phyloP scores from a whole-genome alignment of 2,888 invertebrate species.

The Erebia ligea region DNA sequence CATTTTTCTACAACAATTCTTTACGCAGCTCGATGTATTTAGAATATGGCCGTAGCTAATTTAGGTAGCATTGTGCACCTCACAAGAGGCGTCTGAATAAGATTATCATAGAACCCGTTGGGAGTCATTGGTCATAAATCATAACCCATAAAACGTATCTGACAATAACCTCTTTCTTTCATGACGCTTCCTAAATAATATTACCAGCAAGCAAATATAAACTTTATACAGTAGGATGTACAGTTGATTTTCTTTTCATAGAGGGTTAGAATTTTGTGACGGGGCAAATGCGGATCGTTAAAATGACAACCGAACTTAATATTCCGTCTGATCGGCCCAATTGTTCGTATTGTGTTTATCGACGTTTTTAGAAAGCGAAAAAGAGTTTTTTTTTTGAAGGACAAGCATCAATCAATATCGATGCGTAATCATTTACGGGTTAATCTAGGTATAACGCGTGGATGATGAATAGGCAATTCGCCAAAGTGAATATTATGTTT shows the following conservation, averaged over 20 bases:
- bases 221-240: slow-evolving; percentile 42
- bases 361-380: slow-evolving; percentile 74
- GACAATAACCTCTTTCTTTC: slow-evolving; percentile 77
- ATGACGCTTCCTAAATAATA: slow-evolving; percentile 65
- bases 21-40: slow-evolving; percentile 42
- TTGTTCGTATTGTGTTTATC: slow-evolving; percentile 80
- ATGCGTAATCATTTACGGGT: slow-evolving; percentile 39
- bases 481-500: slow-evolving; percentile 44
- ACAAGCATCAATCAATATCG: slow-evolving; percentile 72
- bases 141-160: slow-evolving; percentile 81
- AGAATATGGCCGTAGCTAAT: slow-evolving; percentile 77
- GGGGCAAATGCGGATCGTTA: slow-evolving; percentile 68
- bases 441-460: slow-evolving; percentile 48
- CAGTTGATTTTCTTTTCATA: slow-evolving; percentile 43
- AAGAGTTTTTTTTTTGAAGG: slow-evolving; percentile 55
- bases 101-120: slow-evolving; percentile 82
- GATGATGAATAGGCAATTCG: slow-evolving; percentile 65
- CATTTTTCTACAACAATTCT: slow-evolving; percentile 16
- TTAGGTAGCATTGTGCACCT: slow-evolving; percentile 82
- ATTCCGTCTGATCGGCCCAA: slow-evolving; percentile 82
- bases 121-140: slow-evolving; percentile 83
- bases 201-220: slow-evolving; percentile 41
- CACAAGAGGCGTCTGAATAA: slow-evolving; percentile 77
- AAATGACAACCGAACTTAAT: slow-evolving; percentile 83
- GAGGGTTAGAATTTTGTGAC: slow-evolving; percentile 45